Evolutionary conservation across 1,140 invertebrate genomes (phyloP).

Genomic region (Sitobion miscanthi): DNA sequence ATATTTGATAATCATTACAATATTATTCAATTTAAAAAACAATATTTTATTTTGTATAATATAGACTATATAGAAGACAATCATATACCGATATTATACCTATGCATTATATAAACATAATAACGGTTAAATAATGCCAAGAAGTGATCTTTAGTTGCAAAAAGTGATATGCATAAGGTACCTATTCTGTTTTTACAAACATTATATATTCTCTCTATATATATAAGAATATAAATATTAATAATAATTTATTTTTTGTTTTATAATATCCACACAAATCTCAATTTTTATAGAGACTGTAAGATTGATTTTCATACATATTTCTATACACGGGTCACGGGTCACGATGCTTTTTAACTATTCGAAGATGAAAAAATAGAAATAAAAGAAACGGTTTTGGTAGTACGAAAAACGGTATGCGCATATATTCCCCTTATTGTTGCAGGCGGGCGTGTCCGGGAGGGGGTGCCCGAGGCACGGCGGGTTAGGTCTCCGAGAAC

Average conservation of each 20-base stretch:
- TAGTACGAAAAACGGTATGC: neutral
- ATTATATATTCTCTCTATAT: neutral
- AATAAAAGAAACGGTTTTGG: constrained; percentile 23
- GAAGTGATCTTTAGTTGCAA: neutral
- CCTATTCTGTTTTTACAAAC: neutral
- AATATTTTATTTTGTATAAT: neutral
- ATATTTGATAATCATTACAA: neutral
- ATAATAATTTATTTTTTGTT: neutral
- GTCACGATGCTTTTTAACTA: neutral
- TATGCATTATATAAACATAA: neutral
- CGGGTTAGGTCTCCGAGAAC: constrained; percentile 28
- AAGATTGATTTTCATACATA: neutral
- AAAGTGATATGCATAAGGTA: neutral
- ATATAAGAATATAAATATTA: neutral
- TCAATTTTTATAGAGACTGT: neutral
- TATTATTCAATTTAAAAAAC: neutral
- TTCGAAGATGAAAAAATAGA: neutral
- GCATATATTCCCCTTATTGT: neutral
- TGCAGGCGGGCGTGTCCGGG: neutral
- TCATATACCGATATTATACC: too few relatives aligned
- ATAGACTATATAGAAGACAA: neutral
- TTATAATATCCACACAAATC: neutral
- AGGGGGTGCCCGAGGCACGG: neutral
- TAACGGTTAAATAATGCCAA: neutral
- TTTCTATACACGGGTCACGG: neutral